These are phyloP conservation scores for Aphrocallistes beatrix DNA, from an alignment of 37 sponge, comb jelly and placozoan genomes.

Conservation along the genomic window DNA sequence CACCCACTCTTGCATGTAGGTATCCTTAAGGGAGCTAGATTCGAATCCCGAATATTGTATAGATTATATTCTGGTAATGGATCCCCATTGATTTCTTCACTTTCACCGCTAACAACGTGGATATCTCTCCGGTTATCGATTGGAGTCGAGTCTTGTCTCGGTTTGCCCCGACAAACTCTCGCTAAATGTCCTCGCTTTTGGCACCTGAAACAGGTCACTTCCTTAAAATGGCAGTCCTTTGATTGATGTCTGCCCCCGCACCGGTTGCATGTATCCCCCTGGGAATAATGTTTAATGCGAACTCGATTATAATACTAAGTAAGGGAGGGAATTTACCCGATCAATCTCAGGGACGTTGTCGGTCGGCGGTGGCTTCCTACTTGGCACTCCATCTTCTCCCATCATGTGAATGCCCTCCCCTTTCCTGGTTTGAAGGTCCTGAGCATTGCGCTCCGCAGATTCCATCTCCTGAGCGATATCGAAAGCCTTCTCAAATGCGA, in stretches of 20 bases:
- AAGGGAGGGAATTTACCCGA: not conserved
- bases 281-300: not conserved
- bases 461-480: not conserved
- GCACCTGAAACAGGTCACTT: slow-evolving; percentile 21
- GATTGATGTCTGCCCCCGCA: slow-evolving; percentile 25
- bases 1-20: not conserved
- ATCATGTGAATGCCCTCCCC: not conserved
- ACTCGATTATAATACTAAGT: not conserved
- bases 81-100: not conserved
- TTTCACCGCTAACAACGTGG: not conserved
- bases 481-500: slow-evolving; percentile 17
- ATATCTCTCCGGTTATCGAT: not conserved
- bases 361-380: not conserved
- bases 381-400: not conserved
- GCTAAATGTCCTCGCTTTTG: slow-evolving; percentile 32
- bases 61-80: not conserved
- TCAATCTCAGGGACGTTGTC: not conserved
- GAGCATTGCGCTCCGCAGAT: not conserved
- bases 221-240: slow-evolving; percentile 21
- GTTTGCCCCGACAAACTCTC: slow-evolving; percentile 22
- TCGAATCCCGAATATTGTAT: not conserved
- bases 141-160: not conserved
- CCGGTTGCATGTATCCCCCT: slow-evolving; percentile 23
- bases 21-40: not conserved
- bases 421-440: not conserved